These are phyloP conservation scores for Anniella stebbinsi DNA, from an alignment of 2,797 vertebrate species.

Conservation along the genomic window DNA sequence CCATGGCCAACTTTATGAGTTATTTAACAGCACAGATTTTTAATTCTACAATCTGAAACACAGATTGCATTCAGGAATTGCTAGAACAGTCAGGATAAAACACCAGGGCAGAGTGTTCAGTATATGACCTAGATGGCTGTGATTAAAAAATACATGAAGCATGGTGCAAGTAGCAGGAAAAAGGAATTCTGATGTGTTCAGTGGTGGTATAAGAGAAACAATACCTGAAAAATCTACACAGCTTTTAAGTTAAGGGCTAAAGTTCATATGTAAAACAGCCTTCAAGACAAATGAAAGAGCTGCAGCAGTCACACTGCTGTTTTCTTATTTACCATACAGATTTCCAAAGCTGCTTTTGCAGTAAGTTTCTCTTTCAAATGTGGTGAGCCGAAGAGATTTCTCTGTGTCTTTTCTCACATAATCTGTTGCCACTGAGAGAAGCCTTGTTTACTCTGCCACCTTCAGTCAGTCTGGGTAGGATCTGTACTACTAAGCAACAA, in stretches of 20 bases:
- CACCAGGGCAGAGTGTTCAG: background rate
- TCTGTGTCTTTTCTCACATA: background rate
- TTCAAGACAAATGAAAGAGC: background rate
- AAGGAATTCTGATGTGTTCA: background rate
- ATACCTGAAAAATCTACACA: conserved; percentile 8
- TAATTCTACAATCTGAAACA: background rate
- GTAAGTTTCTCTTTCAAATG: background rate
- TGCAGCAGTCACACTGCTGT: background rate
- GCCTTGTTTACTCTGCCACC: background rate
- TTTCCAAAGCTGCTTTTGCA: background rate
- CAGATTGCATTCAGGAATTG: background rate
- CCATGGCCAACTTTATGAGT: background rate
- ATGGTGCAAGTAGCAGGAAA: background rate
- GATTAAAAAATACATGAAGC: conserved; percentile 29
- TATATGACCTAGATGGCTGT: background rate
- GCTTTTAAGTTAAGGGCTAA: background rate
- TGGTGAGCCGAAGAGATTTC: background rate
- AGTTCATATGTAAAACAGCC: background rate
- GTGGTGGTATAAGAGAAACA: background rate
- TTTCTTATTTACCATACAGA: conserved; percentile 22
- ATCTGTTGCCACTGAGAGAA: background rate
- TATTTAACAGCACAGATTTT: background rate
- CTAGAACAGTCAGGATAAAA: background rate
- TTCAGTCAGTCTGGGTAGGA: background rate
- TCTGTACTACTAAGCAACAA: background rate